Base-by-base conservation (phyloP, 2,888 invertebrate genomes). In the Caenorhabditis sp. region DNA sequence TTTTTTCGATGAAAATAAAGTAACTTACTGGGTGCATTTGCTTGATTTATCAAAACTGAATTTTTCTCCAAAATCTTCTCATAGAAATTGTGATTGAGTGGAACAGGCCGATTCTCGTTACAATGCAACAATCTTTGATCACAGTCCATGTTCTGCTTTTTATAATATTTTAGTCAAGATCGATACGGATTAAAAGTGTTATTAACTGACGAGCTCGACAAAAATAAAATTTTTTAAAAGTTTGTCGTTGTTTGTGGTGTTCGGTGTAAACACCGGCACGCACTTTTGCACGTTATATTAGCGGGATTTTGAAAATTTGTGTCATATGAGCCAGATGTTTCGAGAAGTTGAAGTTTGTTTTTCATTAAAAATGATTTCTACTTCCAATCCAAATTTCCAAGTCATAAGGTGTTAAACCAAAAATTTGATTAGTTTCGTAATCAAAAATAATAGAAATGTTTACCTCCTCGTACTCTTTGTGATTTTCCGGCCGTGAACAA, bases 71-170 rank as follows among this genome's bases (percentile, higher is more conserved):
- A 53, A 63, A 62, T 65, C 8, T 36, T 17, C 37, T 72, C 67
- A 58, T 72, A 72, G 43, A 72, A 72, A 26, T 72, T 72, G 31
- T 57, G 63, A 14, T 58, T 27, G 23, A 67, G 21, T 10, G 72
- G 72, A 31, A 68, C 64, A 8, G 64, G 67, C 0, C 36, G 53
- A 19, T 5, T 51, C 21, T 19, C 21, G 8, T 23, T 21, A n/a
- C 51, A 51, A 23, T 51, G 21, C 21, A 23, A 23, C 8, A 51
- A 51, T 10, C 51, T 51, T 51, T 51, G 21, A 10, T 31, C 31
- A 10, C 31, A 4, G 43, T 43, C 43, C 43, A 43, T 43, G n/a
- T n/a, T n/a, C 14, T 43, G 43, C 4, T n/a, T 49, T 49, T 49
- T 49, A 4, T 4, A 49, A n/a, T 49, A 17, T n/a, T 49, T 19